Conservation (phyloP, 2,888 invertebrate genomes). For the Scelioninae gen. 1 region DNA sequence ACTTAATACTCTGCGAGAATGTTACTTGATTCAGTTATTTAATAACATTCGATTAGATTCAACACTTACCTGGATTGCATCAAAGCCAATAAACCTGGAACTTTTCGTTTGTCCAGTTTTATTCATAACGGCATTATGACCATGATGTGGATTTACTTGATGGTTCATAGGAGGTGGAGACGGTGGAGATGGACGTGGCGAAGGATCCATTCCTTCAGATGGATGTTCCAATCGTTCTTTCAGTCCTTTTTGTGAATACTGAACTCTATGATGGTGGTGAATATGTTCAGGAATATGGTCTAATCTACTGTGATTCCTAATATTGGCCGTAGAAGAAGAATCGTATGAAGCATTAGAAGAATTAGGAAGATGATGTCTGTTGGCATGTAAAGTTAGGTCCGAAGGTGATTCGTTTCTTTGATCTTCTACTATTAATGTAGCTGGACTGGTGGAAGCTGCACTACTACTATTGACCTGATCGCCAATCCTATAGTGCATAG, state of each 20-base stretch:
- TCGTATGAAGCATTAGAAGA: slow-evolving; percentile 80
- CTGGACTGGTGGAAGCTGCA: slow-evolving; percentile 75
- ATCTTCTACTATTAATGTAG: slow-evolving; percentile 74
- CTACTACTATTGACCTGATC: slow-evolving; percentile 68
- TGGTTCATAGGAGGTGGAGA: slow-evolving; percentile 51
- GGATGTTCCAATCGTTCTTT: slow-evolving; percentile 72
- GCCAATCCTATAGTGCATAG: slow-evolving; percentile 71
- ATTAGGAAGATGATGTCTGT: slow-evolving; percentile 78
- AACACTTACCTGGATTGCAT: slow-evolving; percentile 78
- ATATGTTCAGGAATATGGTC: slow-evolving; percentile 79
- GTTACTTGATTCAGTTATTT: too few species aligned
- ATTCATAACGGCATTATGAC: slow-evolving; percentile 54
- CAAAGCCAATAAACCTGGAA: slow-evolving; percentile 77
- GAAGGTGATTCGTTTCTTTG: slow-evolving; percentile 76
- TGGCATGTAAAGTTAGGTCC: slow-evolving; percentile 74
- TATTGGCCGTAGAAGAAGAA: slow-evolving; percentile 79
- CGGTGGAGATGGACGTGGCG: slow-evolving; percentile 38
- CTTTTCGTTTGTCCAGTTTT: slow-evolving; percentile 57
- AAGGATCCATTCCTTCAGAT: not conserved
- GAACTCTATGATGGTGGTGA: slow-evolving; percentile 74
- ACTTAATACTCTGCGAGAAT: too few species aligned
- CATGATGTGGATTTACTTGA: slow-evolving; percentile 73
- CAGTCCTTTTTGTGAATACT: slow-evolving; percentile 74
- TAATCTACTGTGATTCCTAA: slow-evolving; percentile 77
- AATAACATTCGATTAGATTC: not conserved